Base-by-base conservation (phyloP, 2,888 invertebrate genomes). In the Cremastobaeus sp. region DNA sequence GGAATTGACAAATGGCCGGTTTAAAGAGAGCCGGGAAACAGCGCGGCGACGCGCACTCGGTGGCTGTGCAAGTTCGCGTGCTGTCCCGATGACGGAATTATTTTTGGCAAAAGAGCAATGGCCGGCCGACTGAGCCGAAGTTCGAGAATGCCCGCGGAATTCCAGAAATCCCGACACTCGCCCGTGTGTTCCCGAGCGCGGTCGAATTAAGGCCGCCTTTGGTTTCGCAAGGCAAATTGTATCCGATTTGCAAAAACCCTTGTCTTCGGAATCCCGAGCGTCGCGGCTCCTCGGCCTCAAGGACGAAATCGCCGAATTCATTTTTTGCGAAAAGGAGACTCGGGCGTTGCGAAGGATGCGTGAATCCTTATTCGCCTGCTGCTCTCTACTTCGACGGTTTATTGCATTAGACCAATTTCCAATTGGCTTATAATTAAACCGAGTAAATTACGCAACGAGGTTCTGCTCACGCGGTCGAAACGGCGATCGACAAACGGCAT, bases 91-190 rank as follows among this genome's bases (percentile, higher is more conserved):
- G 69, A 74, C 60, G 74, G 65, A 70, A 69, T 69, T 74, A 74
- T 69, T 74, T 74, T 74, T 48, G 74, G 65, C 74, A 54, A 70
- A 65, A 57, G 74, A 74, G 74, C 74, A 74, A 74, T 55, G 74
- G 60, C 74, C 74, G 70, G 43, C 65, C 57, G 68, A 69, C 59
- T 65, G 54, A 54, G 57, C 60, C 64, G 50, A 52, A 41, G 59
- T 69, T 69, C 37, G 52, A 39, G 74, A 69, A 74, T 69, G 69
- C 59, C 50, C 65, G 39, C 12, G 69, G 74, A 64, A 74, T 74
- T 47, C 74, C 32, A 69, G 59, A 64, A 74, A 74, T 74, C 59
- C 52, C 12, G 50, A 8, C 59, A 52, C 65, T 59, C 54, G 54
- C 64, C 48, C 54, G n/a, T 41, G 64, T 15, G 62, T 59, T 41